Percentiles rank a stretch among this genome's conserved stretches.
These are phyloP conservation scores for Astatoreochromis straeleni DNA, from an alignment of 2,113 vertebrate species.

Conservation along the genomic window DNA sequence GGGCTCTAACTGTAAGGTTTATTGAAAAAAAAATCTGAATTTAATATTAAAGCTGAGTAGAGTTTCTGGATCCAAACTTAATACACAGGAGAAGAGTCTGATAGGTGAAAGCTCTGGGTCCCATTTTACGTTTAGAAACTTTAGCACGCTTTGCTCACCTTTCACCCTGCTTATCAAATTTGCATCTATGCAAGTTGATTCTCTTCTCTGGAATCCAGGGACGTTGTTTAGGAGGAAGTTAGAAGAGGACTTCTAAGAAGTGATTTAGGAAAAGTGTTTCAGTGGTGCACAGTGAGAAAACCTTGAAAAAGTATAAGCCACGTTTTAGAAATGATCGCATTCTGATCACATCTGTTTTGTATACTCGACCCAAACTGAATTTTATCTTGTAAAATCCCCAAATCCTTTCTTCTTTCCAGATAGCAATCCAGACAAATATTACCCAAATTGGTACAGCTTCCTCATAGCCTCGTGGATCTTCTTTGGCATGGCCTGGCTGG, in stretches of 20 bases:
- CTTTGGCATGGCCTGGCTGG: constrained; percentile 90
- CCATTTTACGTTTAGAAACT: neutral
- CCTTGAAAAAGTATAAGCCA: neutral
- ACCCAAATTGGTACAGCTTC: constrained; percentile 83
- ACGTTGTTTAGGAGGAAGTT: neutral
- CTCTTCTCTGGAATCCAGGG: neutral
- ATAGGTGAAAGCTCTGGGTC: neutral
- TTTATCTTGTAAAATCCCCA: neutral
- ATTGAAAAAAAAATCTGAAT: neutral
- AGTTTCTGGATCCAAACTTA: neutral
- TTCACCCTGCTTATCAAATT: neutral
- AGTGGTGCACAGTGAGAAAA: neutral
- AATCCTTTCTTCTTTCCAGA: constrained; percentile 59
- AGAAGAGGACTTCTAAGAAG: neutral
- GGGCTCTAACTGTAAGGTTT: neutral
- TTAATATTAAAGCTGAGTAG: neutral
- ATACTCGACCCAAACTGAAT: neutral
- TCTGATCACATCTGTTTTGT: neutral
- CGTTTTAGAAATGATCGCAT: neutral
- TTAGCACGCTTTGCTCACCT: neutral
- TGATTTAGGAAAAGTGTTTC: neutral
- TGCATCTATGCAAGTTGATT: neutral
- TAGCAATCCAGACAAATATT: constrained; percentile 73
- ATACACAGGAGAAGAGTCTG: neutral
- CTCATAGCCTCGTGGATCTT: constrained; percentile 87